phyloP scores from a whole-genome alignment of 2,113 vertebrate genomes.

The Stomatorhinus ivindoensis region DNA sequence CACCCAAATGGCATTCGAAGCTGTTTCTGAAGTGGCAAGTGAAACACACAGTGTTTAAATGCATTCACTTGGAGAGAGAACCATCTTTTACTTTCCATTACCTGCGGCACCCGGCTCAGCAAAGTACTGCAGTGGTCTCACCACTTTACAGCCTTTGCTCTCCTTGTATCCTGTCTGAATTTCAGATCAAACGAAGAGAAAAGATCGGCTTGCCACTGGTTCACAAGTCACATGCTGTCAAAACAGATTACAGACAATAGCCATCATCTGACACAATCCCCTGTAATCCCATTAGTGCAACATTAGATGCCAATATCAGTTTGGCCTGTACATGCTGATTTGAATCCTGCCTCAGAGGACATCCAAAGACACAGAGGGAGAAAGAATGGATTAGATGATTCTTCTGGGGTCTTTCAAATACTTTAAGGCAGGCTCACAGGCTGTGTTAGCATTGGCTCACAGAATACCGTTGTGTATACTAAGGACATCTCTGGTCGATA shows the following conservation, averaged over 20 bases:
- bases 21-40: neutral
- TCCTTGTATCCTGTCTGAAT: neutral
- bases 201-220: neutral
- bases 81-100: neutral
- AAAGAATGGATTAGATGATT: neutral
- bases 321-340: neutral
- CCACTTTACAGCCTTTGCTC: neutral
- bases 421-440: neutral
- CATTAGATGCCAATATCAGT: conserved; percentile 20
- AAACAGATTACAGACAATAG: conserved; percentile 37
- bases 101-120: neutral
- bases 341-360: conserved; percentile 18
- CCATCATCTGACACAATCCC: conserved; percentile 34
- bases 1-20: neutral
- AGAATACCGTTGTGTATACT: neutral
- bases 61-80: neutral
- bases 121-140: neutral
- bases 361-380: neutral
- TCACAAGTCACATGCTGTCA: conserved; percentile 31
- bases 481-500: neutral
- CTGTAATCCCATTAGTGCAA: conserved; percentile 37
- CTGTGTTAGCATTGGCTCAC: neutral
- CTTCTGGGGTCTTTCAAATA: neutral
- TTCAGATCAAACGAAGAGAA: conserved; percentile 4
- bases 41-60: neutral